These are phyloP conservation scores for Haemorhous mexicanus DNA, from an alignment of 2,113 vertebrate genomes.

Conservation along the genomic window DNA sequence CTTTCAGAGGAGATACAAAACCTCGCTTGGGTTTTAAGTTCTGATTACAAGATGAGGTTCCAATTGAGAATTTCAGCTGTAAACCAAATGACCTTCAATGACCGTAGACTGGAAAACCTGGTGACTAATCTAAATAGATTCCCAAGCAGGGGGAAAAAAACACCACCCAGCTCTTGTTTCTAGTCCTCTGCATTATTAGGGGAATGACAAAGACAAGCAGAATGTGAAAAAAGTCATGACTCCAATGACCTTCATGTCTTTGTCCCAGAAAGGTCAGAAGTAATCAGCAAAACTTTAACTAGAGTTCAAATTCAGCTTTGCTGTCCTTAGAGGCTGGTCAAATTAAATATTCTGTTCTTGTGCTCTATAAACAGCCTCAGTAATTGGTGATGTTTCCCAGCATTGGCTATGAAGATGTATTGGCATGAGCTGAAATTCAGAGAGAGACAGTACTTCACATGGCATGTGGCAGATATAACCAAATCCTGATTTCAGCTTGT, in stretches of 20 bases:
- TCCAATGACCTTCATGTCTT: slow-evolving; percentile 59
- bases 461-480: not conserved
- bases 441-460: not conserved
- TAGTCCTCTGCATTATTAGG: slow-evolving; percentile 52
- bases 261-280: slow-evolving; percentile 50
- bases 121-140: slow-evolving; percentile 73
- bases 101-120: slow-evolving; percentile 57
- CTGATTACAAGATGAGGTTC: slow-evolving; percentile 70
- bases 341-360: slow-evolving; percentile 53
- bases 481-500: not conserved
- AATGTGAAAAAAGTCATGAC: slow-evolving; percentile 61
- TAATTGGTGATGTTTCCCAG: slow-evolving; percentile 34
- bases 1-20: slow-evolving; percentile 67
- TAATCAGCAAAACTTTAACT: slow-evolving; percentile 73
- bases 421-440: not conserved
- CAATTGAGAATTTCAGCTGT: slow-evolving; percentile 71
- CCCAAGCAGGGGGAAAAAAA: slow-evolving; percentile 46
- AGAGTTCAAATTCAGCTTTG: slow-evolving; percentile 54
- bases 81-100: slow-evolving; percentile 73
- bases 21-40: slow-evolving; percentile 67
- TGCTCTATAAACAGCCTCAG: slow-evolving; percentile 19
- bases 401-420: not conserved
- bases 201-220: slow-evolving; percentile 56
- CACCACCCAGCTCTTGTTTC: slow-evolving; percentile 49
- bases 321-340: slow-evolving; percentile 18